Percentiles rank a stretch among this genome's conserved stretches.
phyloP scores from a whole-genome alignment of 2,888 invertebrate species.

The Stramonita haemastoma region DNA sequence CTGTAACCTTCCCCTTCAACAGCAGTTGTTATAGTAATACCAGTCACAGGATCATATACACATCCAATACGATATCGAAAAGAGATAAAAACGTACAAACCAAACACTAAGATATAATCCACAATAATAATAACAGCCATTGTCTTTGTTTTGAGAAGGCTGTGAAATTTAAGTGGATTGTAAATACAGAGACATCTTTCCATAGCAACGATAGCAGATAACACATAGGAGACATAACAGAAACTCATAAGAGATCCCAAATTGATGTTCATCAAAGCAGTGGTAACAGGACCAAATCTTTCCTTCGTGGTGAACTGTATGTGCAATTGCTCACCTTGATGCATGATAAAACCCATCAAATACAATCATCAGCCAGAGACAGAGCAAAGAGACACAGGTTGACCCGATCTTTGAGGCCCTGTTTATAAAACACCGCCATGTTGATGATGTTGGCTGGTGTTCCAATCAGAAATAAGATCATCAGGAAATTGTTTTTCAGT shows the following conservation, averaged over 20 bases:
- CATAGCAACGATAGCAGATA: background rate
- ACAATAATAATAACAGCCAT: background rate
- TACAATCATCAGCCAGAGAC: conserved; percentile 10
- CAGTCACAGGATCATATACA: background rate
- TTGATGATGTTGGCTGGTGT: conserved; percentile 30
- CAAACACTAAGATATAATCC: background rate
- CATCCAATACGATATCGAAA: conserved; percentile 18
- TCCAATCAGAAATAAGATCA: conserved; percentile 14
- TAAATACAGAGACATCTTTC: conserved; percentile 9
- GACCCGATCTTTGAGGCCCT: conserved; percentile 19
- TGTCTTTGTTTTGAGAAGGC: background rate
- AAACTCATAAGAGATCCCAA: background rate
- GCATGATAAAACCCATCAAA: background rate
- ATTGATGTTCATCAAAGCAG: background rate
- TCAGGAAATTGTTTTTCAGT: background rate
- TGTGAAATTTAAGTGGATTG: background rate
- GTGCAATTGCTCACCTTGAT: background rate
- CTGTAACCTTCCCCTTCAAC: background rate
- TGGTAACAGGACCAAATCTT: conserved; percentile 3
- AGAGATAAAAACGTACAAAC: background rate
- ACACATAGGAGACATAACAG: background rate
- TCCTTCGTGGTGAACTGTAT: conserved; percentile 23
- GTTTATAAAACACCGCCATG: conserved; percentile 28
- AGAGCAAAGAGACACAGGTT: conserved; percentile 30
- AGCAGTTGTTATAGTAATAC: background rate